phyloP scores from a whole-genome alignment of 2,888 invertebrate species.

The Elgonia sp. region DNA sequence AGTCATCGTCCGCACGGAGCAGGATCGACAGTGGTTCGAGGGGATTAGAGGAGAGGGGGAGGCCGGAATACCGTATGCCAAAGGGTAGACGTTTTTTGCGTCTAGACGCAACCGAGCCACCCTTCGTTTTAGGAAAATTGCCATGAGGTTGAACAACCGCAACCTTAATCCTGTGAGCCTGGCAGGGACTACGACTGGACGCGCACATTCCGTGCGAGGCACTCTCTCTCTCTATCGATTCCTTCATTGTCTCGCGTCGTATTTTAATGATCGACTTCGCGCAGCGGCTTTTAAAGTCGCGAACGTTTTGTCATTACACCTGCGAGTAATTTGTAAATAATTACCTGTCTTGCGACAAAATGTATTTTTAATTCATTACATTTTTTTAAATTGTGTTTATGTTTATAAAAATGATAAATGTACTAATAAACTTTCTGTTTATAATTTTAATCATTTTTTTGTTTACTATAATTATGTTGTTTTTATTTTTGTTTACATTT shows the following conservation, averaged over 20 bases:
- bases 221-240: not conserved
- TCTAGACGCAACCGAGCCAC: constrained; percentile 79
- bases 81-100: constrained; percentile 77
- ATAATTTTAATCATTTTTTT: no score
- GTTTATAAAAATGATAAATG: no score
- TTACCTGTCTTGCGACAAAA: not conserved
- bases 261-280: constrained; percentile 25
- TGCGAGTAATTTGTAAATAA: not conserved
- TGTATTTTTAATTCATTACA: no score
- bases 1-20: constrained; percentile 62
- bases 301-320: constrained; percentile 21
- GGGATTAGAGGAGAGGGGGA: constrained; percentile 1
- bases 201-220: constrained; percentile 33
- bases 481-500: no score
- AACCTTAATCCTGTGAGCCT: constrained; percentile 66
- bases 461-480: no score
- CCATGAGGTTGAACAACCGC: constrained; percentile 78
- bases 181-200: constrained; percentile 44
- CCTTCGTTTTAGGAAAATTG: constrained; percentile 78
- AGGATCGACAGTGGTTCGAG: constrained; percentile 34
- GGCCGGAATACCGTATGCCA: constrained; percentile 62
- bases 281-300: constrained; percentile 39
- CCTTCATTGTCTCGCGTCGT: constrained; percentile 20
- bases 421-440: no score
- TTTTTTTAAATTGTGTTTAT: no score